Evolutionary conservation across 2,113 vertebrate species (phyloP).

Genomic region (Eclectus roratus): DNA sequence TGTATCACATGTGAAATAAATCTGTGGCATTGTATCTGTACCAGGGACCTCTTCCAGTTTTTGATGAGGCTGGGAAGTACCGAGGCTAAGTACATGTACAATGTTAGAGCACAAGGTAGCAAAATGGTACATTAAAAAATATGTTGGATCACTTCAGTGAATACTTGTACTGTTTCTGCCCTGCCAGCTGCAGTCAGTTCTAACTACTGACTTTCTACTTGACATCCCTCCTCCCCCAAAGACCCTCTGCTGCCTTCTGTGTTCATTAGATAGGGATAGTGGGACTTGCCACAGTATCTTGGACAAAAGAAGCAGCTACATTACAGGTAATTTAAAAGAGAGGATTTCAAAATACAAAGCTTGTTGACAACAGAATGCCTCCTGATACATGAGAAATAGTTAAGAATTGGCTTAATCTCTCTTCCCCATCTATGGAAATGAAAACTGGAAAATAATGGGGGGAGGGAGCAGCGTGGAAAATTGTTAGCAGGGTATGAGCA

Average conservation of each 20-base stretch:
- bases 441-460: neutral
- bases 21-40: neutral
- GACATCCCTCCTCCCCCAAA: neutral
- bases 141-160: neutral
- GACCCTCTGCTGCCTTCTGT: slow-evolving; percentile 16
- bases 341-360: slow-evolving; percentile 42
- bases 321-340: slow-evolving; percentile 41
- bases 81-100: neutral
- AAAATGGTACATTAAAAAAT: neutral
- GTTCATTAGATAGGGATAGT: slow-evolving; percentile 20
- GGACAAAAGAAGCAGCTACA: slow-evolving; percentile 49
- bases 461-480: neutral
- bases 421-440: neutral
- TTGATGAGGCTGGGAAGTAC: neutral
- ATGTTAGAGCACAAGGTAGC: neutral
- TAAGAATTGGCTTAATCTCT: neutral
- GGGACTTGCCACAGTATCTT: neutral
- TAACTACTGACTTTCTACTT: slow-evolving; percentile 41
- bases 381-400: slow-evolving; percentile 1
- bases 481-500: neutral
- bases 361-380: slow-evolving; percentile 31
- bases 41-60: neutral
- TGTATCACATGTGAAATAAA: neutral
- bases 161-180: neutral
- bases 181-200: slow-evolving; percentile 27